A percentile compares a stretch with the other conserved stretches of the same genome.
Evolutionary conservation across 2,113 vertebrate species (phyloP).

Genomic region (Pygoscelis adeliae): DNA sequence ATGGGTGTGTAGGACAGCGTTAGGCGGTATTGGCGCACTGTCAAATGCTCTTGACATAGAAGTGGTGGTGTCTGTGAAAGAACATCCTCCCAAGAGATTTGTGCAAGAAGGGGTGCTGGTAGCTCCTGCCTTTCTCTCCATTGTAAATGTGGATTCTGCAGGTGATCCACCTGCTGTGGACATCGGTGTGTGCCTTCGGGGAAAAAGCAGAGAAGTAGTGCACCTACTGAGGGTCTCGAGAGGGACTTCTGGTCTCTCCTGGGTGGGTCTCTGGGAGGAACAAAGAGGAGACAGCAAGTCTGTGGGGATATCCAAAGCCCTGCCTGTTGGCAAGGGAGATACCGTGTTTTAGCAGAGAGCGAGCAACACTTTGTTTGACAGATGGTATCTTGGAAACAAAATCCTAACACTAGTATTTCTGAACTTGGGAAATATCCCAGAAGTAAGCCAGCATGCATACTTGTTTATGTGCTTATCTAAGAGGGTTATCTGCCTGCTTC

Average conservation of each 20-base stretch:
- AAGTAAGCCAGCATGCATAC: background rate
- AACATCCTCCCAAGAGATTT: background rate
- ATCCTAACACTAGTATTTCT: background rate
- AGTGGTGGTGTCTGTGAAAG: background rate
- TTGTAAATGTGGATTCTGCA: background rate
- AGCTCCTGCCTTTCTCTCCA: background rate
- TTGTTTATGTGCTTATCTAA: background rate
- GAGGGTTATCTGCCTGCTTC: background rate
- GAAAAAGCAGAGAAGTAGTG: background rate
- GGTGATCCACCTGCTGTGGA: background rate
- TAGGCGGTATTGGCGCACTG: background rate
- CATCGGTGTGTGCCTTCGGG: rapidly evolving
- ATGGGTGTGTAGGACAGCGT: rapidly evolving
- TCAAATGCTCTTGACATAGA: background rate
- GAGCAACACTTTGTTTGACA: background rate
- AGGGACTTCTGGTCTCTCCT: background rate
- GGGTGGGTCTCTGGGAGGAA: background rate
- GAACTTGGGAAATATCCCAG: background rate
- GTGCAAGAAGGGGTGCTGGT: background rate
- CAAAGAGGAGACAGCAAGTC: background rate
- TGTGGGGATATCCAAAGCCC: background rate
- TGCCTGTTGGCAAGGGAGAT: background rate
- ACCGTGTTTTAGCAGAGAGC: background rate
- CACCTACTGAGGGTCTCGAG: background rate
- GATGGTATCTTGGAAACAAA: background rate